Evolutionary conservation across 2,797 vertebrate species (phyloP).

Genomic region (Orestias chungarensis): DNA sequence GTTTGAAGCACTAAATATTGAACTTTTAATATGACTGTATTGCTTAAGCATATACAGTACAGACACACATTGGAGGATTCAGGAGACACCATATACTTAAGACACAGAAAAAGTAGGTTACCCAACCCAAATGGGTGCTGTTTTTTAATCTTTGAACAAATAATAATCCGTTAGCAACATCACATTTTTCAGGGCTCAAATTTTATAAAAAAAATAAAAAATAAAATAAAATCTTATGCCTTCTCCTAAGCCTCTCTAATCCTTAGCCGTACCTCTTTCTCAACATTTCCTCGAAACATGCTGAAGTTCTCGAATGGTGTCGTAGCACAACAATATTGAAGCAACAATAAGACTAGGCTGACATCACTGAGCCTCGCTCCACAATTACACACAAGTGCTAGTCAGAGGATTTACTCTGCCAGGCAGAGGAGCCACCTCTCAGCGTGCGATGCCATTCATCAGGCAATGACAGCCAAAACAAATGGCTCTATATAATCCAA

Average conservation of each 20-base stretch:
- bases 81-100: conserved; percentile 3
- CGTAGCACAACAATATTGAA: conserved; percentile 3
- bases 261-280: neutral
- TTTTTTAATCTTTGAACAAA: conserved; percentile 12
- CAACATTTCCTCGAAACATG: neutral
- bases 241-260: neutral
- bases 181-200: neutral
- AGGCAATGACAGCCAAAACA: conserved; percentile 44
- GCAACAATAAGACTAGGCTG: conserved; percentile 23
- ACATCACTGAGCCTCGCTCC: conserved; percentile 34
- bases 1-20: conserved; percentile 17
- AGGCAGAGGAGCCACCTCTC: conserved; percentile 30
- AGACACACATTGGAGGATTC: conserved; percentile 8
- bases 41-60: neutral
- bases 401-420: conserved; percentile 44
- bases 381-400: conserved; percentile 44
- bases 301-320: conserved; percentile 3
- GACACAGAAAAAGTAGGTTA: neutral
- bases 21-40: neutral
- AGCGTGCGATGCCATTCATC: conserved; percentile 22
- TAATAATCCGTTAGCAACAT: conserved; percentile 9
- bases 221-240: neutral
- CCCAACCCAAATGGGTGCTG: neutral
- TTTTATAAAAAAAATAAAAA: conserved; percentile 1
- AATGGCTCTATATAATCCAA: conserved; percentile 37